Evolutionary conservation across 2,888 invertebrate species (phyloP).

Genomic region (Portevinia maculata): DNA sequence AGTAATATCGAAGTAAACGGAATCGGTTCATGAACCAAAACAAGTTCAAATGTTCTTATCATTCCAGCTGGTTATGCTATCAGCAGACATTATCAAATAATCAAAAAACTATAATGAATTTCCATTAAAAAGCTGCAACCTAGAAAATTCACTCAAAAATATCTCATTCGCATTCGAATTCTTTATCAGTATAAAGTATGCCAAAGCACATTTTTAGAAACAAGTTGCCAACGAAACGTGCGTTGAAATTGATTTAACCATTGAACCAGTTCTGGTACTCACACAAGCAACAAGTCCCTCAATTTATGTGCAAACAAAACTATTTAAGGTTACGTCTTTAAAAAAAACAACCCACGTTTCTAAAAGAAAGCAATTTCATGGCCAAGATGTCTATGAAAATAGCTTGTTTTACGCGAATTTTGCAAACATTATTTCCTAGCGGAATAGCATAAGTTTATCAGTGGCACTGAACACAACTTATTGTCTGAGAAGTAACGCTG

Average conservation of each 20-base stretch:
- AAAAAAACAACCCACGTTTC: background rate
- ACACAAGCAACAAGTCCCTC: background rate
- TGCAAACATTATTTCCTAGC: background rate
- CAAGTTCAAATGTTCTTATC: background rate
- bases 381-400: background rate
- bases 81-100: too few relatives aligned
- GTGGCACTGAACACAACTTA: constrained; percentile 8
- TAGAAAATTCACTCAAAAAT: too few relatives aligned
- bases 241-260: background rate
- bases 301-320: constrained; percentile 1
- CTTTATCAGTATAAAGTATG: too few relatives aligned
- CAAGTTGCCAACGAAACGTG: too few relatives aligned
- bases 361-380: background rate
- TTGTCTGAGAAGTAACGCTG: constrained; percentile 9
- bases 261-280: too few relatives aligned
- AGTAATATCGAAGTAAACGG: too few relatives aligned
- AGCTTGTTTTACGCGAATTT: background rate
- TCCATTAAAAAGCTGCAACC: too few relatives aligned
- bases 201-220: too few relatives aligned
- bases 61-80: background rate
- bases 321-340: background rate
- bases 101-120: too few relatives aligned
- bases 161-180: too few relatives aligned
- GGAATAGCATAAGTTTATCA: constrained; percentile 14
- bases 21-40: constrained; percentile 1